Conservation (phyloP, 35 echinoderm and acorn worm genomes). For the Hemicentrotus pulcherrimus region DNA sequence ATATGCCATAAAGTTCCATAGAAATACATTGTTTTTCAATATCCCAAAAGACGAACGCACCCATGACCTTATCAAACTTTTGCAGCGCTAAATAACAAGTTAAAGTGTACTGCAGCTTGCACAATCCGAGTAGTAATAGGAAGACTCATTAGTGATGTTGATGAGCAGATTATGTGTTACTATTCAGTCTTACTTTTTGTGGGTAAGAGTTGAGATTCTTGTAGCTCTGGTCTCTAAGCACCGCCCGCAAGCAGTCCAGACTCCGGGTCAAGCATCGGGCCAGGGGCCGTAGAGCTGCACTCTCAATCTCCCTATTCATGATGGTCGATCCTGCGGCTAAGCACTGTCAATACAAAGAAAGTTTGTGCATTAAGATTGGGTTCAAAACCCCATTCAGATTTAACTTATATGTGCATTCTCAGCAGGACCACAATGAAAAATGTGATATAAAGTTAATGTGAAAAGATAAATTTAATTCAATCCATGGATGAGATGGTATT, state of each 20-base stretch:
- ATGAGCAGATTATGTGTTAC: no score
- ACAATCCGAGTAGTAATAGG: no score
- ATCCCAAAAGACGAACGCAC: no score
- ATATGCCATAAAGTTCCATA: no score
- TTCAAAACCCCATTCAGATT: neutral
- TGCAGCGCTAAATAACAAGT: no score
- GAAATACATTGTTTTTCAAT: no score
- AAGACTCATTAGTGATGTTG: no score
- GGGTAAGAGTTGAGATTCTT: constrained; percentile 79
- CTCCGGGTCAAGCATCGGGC: constrained; percentile 77
- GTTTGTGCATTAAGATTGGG: neutral
- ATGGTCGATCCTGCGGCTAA: constrained; percentile 92
- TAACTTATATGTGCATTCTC: neutral
- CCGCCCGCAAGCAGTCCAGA: constrained; percentile 72
- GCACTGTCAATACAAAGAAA: constrained; percentile 63
- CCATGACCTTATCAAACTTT: no score
- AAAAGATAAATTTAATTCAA: neutral
- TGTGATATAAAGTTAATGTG: no score
- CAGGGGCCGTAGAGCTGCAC: constrained; percentile 68
- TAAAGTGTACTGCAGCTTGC: no score
- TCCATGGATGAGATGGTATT: neutral
- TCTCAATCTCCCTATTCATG: constrained; percentile 97
- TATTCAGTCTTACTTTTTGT: constrained; percentile 39
- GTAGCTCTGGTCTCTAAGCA: constrained; percentile 90
- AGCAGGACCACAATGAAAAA: neutral